Evolutionary conservation across 2,797 vertebrate genomes (phyloP).

Genomic region (Cygnus olor): DNA sequence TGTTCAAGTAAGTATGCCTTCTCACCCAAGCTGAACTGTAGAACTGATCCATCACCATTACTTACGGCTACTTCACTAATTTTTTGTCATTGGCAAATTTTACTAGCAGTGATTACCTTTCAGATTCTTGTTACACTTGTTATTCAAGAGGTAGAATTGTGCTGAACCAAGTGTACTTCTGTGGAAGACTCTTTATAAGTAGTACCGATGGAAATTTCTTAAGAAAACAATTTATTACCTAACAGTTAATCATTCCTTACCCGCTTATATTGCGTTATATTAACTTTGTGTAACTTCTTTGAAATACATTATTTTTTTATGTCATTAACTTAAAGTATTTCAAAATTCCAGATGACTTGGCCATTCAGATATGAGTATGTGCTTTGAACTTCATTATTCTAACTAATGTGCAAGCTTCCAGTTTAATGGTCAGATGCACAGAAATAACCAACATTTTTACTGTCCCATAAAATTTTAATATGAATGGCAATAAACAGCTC

Average conservation of each 20-base stretch:
- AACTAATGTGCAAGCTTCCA: not conserved
- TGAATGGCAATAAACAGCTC: constrained; percentile 8
- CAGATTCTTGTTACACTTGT: not conserved
- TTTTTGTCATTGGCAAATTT: not conserved
- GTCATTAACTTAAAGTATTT: constrained; percentile 7
- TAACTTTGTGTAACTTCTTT: not conserved
- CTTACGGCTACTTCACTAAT: not conserved
- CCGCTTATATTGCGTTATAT: not conserved
- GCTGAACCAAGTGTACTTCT: not conserved
- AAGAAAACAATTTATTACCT: not conserved
- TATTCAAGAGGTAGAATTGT: not conserved
- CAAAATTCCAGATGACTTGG: not conserved
- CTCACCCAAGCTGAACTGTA: no score
- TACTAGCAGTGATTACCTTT: not conserved
- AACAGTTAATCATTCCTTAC: not conserved
- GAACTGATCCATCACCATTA: not conserved
- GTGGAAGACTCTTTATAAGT: not conserved
- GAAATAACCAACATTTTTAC: constrained; percentile 23
- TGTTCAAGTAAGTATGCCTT: not conserved
- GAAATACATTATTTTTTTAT: not conserved
- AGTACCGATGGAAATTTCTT: not conserved
- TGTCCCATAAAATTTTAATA: constrained; percentile 31
- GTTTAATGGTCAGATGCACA: constrained; percentile 15
- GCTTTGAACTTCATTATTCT: constrained; percentile 27
- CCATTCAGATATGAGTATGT: not conserved